Evolutionary conservation across 2,113 vertebrate species (phyloP).

Genomic region (Lepidothrix coronata): DNA sequence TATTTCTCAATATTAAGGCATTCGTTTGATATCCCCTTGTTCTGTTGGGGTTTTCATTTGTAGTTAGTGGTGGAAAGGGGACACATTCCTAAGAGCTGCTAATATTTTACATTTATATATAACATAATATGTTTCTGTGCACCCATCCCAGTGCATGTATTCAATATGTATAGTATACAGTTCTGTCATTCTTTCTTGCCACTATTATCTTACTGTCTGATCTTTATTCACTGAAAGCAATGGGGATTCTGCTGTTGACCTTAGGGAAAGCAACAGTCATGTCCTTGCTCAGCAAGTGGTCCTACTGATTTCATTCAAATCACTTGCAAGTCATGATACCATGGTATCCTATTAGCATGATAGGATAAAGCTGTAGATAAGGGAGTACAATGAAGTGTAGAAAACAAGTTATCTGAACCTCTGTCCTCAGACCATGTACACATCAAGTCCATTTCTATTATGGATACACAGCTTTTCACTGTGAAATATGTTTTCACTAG

Average conservation of each 20-base stretch:
- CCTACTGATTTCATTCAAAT: neutral
- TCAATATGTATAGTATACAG: neutral
- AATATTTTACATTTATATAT: neutral
- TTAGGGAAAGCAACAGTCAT: neutral
- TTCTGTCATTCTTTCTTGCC: neutral
- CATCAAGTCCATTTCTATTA: neutral
- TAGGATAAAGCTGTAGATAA: neutral
- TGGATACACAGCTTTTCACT: neutral
- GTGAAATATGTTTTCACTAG: neutral
- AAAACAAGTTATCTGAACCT: neutral
- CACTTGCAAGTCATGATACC: neutral
- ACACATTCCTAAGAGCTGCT: neutral
- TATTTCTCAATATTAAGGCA: neutral
- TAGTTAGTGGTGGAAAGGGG: neutral
- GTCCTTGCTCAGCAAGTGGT: neutral
- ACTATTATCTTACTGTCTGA: neutral
- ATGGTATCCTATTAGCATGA: neutral
- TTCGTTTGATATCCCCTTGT: neutral
- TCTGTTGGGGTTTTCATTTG: neutral
- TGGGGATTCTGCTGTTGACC: neutral
- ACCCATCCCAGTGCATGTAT: neutral
- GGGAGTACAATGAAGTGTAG: neutral
- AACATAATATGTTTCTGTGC: neutral
- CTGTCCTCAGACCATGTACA: neutral
- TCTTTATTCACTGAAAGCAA: neutral